Evolutionary conservation across 2,888 invertebrate species (phyloP).

Genomic region (Leucania comma): DNA sequence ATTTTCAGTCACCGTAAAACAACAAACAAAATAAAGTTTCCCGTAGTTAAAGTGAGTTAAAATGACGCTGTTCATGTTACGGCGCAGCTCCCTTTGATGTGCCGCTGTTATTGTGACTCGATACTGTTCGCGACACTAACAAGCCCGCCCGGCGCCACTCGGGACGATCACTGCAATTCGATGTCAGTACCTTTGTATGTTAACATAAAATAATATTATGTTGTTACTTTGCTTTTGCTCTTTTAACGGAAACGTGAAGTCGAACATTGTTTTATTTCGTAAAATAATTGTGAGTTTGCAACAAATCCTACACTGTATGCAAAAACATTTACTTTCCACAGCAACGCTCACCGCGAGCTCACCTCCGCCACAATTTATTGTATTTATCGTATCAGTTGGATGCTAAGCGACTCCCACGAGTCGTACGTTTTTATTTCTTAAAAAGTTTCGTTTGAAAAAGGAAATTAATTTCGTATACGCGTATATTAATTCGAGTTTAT

Average conservation of each 20-base stretch:
- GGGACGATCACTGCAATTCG: background rate
- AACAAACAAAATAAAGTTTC: constrained; percentile 17
- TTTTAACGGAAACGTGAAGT: background rate
- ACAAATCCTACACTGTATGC: too few relatives aligned
- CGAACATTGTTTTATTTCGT: background rate
- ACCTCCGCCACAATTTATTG: too few relatives aligned
- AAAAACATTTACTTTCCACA: too few relatives aligned
- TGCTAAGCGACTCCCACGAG: too few relatives aligned
- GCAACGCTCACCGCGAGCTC: too few relatives aligned
- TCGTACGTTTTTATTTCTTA: too few relatives aligned
- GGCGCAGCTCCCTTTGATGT: constrained; percentile 31
- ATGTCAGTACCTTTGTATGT: background rate
- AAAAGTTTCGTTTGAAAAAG: too few relatives aligned
- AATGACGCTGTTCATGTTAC: constrained; percentile 24
- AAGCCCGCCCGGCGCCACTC: constrained; percentile 26
- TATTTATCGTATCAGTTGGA: too few relatives aligned
- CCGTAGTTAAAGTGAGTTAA: constrained; percentile 15
- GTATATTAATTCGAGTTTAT: too few relatives aligned
- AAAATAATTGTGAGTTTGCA: background rate
- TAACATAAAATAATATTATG: background rate
- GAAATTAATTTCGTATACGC: too few relatives aligned
- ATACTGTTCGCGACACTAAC: constrained; percentile 33
- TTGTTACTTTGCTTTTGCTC: constrained; percentile 3
- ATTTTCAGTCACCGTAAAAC: background rate
- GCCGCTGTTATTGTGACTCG: constrained; percentile 34